Evolutionary conservation across 2,888 invertebrate species (phyloP), one percentile per base, ranked within the genome.

Genomic region (Emmelina monodactyla): DNA sequence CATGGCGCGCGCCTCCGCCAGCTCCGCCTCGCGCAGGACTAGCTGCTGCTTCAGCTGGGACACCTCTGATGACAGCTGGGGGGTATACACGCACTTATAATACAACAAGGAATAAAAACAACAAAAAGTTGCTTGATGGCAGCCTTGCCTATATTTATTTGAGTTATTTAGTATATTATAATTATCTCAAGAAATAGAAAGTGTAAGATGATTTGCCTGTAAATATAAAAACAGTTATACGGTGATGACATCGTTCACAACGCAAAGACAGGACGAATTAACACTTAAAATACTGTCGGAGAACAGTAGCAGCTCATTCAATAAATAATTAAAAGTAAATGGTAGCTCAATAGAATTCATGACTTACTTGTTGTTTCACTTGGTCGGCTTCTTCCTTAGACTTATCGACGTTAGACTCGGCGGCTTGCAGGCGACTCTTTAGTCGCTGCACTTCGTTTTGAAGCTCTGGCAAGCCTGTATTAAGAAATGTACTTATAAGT

Each of bases 361-460:
- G 9, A 19, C 19, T 3, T 10, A 73, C 75, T 62, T 70, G 68
- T 53, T 56, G 57, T 28, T 76, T 70, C 39, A 82, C 67, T 50
- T 76, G 79, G 32, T 83, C 82, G 9, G 72, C 57, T 34, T 83
- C 82, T 16, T 83, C 83, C 37, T 79, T 79, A 11, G 81, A 49
- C 44, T 75, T 78, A 13, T 82, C 79, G 19, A 62, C 45, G 32
- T 54, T 62, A 34, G 32, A 47, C 30, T 75, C 73, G 7, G 70
- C 71, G 2, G 54, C 39, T 41, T 69, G 65, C 6, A 65, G 63
- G 32, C 62, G 66, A 32, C 44, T 55, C 31, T 79, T 71, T 38
- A 82, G 42, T 39, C 70, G 68, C 40, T 76, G 72, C n/a, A 80
- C 55, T 53, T 85, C 83, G 22, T 67, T 70, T 38, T 76, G 71